Base-by-base conservation (phyloP, 2,888 invertebrate genomes). In the Prionchulus punctatus region DNA sequence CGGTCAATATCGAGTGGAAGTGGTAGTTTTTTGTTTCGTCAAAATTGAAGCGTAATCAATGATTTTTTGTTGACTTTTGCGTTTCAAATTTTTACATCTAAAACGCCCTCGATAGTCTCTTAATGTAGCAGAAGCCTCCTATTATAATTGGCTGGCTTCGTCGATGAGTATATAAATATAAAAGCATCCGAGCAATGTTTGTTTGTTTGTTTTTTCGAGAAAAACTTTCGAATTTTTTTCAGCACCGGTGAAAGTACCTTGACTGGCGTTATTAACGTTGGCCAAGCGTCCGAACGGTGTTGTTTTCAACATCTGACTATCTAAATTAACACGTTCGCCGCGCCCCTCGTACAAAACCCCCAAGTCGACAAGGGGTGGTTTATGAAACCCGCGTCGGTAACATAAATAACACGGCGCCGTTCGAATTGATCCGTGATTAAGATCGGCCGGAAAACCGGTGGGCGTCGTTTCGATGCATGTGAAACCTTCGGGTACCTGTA, bases 371-470 rank as follows among this genome's bases (percentile, higher is more conserved):
- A 98, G 80, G 7, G 98, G 94, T 54, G 96, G 88, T 68, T 87
- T 86, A 71, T 98, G 91, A 65, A 88, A 79, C 30, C 96, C 92
- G 58, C 98, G 79, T 61, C 84, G 79, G 73, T 82, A 88, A 73
- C 92, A 96, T 56, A 98, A 79, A 73, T 81, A 96, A 71, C 92
- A 90, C 71, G 90, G 88, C 3, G 86, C 84, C 58, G 90, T 86
- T 45, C 92, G 81, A 67, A 96, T 79, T 64, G 91, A 92, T 31
- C 96, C 96, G 81, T 92, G 91, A 74, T 98, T 98, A 60, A 98
- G 78, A 75, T 99, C 90, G 0, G 98, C 98, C 26, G 83, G 82
- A 63, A 87, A 77, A 0, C 92, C 80, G 62, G 70, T 80, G 43
- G 90, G 89, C 1, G 92, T 92, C 54, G 79, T 73, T 62, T 84